Evolutionary conservation across 2,888 invertebrate genomes (phyloP).

Genomic region (Lobophora halterata): DNA sequence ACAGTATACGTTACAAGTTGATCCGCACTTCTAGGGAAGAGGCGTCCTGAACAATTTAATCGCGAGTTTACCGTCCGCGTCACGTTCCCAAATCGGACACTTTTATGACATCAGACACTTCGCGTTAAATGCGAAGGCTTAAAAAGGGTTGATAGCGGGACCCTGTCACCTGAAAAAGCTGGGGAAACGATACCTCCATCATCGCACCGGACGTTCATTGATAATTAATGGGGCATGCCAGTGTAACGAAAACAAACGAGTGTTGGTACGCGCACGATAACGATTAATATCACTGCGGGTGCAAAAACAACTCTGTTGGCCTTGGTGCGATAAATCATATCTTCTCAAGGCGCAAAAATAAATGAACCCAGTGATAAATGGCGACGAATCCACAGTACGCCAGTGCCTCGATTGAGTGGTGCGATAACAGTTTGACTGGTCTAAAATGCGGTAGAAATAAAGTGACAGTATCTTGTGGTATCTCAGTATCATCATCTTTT

Average conservation of each 20-base stretch:
- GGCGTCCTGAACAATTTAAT: slow-evolving; percentile 69
- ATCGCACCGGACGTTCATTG: slow-evolving; percentile 76
- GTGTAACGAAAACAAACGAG: slow-evolving; percentile 79
- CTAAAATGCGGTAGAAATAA: no score
- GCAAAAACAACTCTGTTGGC: slow-evolving; percentile 77
- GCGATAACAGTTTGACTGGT: slow-evolving; percentile 52
- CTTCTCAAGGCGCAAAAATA: slow-evolving; percentile 77
- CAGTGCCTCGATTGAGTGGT: slow-evolving; percentile 60
- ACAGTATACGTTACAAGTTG: slow-evolving; percentile 47
- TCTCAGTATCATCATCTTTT: no score
- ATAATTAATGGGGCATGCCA: slow-evolving; percentile 78
- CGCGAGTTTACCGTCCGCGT: slow-evolving; percentile 65
- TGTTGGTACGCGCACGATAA: slow-evolving; percentile 73
- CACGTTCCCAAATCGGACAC: slow-evolving; percentile 75
- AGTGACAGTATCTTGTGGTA: no score
- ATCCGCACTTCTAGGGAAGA: slow-evolving; percentile 60
- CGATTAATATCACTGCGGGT: slow-evolving; percentile 78
- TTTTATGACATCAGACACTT: slow-evolving; percentile 78
- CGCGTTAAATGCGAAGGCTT: slow-evolving; percentile 76
- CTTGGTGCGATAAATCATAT: slow-evolving; percentile 78
- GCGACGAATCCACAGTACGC: slow-evolving; percentile 59
- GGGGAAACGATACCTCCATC: slow-evolving; percentile 74
- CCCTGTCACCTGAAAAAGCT: slow-evolving; percentile 76
- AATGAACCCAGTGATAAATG: slow-evolving; percentile 80
- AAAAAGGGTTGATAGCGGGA: slow-evolving; percentile 78